Base-by-base conservation (phyloP, 2,888 invertebrate genomes). In the Artemia sinica region DNA sequence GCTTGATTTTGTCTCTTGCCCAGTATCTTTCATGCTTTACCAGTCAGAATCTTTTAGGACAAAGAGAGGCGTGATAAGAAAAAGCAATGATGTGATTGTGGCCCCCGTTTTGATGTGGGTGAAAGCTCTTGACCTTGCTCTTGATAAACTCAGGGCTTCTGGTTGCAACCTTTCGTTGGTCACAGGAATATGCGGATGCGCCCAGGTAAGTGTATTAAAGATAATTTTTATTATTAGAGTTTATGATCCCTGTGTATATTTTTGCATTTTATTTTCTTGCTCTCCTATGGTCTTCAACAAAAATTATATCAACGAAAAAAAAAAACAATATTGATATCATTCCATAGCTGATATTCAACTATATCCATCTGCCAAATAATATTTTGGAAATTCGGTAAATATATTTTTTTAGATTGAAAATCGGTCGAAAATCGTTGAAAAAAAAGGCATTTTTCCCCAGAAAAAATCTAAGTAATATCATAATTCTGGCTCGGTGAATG, bases 61-160 rank as follows among this genome's bases (percentile, higher is more conserved):
- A 3, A 82, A 83, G 73, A 84, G 84, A 13, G 85, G 85, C 12
- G 83, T 84, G 4, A 76, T 82, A 65, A 80, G 80, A 69, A 80
- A 79, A 71, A 80, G 81, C 74, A 79, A 78, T 65, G 79, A 81
- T 70, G 77, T 79, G 1, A 87, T 87, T 72, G 86, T 86, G 66
- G 88, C 88, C 1, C 94, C 94, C 1, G 86, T 91, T 0, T 80
- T 89, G 49, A 88, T 97, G 86, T 97, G 95, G 95, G 86, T 97
- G 9, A 93, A 94, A 80, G 93, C 95, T 0, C 77, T 96, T 66
- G 96, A 97, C 76, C 85, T 94, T 81, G 83, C 93, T 4, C 81
- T 97, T 79, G 90, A 91, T 77, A 84, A 87, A 71, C 81, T 96
- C 50, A 84, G 88, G 50, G 84, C 88, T 4, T 84, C 84, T 68